Conservation (phyloP, 2,797 vertebrate species). For the Darevskia nairensis region DNA sequence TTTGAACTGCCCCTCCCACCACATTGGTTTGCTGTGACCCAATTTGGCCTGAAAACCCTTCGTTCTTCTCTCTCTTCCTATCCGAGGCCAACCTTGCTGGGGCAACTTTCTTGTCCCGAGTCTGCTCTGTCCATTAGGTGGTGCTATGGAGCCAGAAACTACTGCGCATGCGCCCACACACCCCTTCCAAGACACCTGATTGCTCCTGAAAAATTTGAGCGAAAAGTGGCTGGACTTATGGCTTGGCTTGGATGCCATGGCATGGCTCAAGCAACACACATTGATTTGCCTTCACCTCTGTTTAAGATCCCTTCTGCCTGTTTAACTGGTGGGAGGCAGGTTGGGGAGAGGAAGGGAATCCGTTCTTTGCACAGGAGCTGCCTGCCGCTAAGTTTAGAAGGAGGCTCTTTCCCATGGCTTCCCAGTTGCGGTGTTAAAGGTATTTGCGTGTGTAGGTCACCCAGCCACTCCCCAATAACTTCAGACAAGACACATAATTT, state of each 20-base stretch:
- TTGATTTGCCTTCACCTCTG: background rate
- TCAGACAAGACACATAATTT: too few relatives aligned
- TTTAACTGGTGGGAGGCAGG: background rate
- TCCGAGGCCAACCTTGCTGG: background rate
- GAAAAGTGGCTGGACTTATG: background rate
- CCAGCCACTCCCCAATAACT: too few relatives aligned
- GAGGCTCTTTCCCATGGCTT: background rate
- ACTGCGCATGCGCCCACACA: too few relatives aligned
- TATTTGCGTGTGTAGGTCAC: background rate
- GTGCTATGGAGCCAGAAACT: constrained; percentile 45
- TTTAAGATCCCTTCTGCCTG: background rate
- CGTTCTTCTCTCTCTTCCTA: fast-evolving
- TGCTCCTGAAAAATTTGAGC: background rate
- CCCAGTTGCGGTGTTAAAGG: too few relatives aligned
- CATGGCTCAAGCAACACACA: background rate
- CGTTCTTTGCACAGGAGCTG: background rate
- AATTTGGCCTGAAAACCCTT: background rate
- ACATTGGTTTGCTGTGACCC: fast-evolving
- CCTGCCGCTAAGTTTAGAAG: background rate
- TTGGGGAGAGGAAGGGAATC: background rate
- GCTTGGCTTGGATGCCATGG: background rate
- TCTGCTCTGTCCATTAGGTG: constrained; percentile 60
- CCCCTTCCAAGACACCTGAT: background rate
- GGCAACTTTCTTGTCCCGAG: background rate
- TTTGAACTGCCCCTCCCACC: constrained; percentile 13